phyloP scores from a whole-genome alignment of 2,113 vertebrate species.

The Varanus salvator region DNA sequence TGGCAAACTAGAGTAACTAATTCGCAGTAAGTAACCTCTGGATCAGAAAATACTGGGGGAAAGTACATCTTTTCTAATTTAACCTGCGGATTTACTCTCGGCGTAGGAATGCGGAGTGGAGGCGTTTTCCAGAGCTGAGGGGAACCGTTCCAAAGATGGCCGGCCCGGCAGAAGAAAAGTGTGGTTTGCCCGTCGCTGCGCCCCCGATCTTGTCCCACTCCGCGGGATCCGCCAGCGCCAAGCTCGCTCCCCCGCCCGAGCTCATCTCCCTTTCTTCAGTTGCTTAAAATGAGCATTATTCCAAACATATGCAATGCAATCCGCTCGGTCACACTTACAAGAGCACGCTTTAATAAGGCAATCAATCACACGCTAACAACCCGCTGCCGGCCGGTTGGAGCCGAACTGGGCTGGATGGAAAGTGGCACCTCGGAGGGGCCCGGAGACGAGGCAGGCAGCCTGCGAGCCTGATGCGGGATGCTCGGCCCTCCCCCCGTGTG shows the following conservation, averaged over 20 bases:
- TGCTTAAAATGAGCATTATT: conserved; percentile 98
- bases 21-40: background rate
- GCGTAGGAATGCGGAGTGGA: conserved; percentile 9
- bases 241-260: conserved; percentile 62
- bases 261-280: conserved; percentile 82
- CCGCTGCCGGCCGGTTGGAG: conserved; percentile 59
- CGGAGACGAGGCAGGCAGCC: background rate
- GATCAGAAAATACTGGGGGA: background rate
- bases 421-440: conserved; percentile 39
- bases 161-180: conserved; percentile 29
- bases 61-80: conserved; percentile 39
- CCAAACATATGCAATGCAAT: conserved; percentile 99
- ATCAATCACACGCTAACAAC: conserved; percentile 93
- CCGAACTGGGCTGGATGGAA: conserved; percentile 58
- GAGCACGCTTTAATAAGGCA: conserved; percentile 99
- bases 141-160: conserved; percentile 34
- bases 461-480: background rate
- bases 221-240: conserved; percentile 74
- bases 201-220: conserved; percentile 71
- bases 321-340: conserved; percentile 99
- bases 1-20: background rate
- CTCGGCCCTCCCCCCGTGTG: background rate
- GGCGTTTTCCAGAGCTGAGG: conserved; percentile 33
- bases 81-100: conserved; percentile 26
- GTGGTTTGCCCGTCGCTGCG: conserved; percentile 68